phyloP scores from a whole-genome alignment of 2,888 invertebrate genomes.

The Synergus japonicus region DNA sequence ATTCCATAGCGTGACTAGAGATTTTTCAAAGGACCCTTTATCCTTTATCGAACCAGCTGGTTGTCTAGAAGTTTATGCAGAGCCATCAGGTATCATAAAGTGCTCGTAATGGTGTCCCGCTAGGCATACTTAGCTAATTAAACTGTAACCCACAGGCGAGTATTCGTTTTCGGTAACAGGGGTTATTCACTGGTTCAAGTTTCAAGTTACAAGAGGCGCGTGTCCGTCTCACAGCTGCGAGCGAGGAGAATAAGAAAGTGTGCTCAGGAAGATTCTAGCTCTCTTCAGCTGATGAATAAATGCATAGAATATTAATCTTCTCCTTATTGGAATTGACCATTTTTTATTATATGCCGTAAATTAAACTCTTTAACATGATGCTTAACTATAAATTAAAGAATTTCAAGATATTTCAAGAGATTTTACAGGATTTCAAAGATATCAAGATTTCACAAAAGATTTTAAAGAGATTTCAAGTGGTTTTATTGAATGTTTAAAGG shows the following conservation, averaged over 20 bases:
- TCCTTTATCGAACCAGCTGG: constrained; percentile 8
- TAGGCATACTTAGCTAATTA: constrained; percentile 69
- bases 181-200: constrained; percentile 31
- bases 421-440: too few species aligned
- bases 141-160: constrained; percentile 59
- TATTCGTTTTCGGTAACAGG: constrained; percentile 38
- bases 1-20: constrained; percentile 35
- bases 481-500: too few species aligned
- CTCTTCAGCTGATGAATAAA: constrained; percentile 28
- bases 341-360: too few species aligned
- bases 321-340: too few species aligned
- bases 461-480: too few species aligned
- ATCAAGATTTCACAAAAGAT: too few species aligned
- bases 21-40: constrained; percentile 30
- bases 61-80: constrained; percentile 19
- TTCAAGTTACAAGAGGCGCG: constrained; percentile 36
- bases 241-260: constrained; percentile 5
- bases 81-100: constrained; percentile 51
- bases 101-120: constrained; percentile 62
- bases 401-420: too few species aligned
- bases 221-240: constrained; percentile 43
- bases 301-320: too few species aligned
- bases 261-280: constrained; percentile 23
- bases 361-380: too few species aligned
- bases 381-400: too few species aligned